Base-by-base conservation (phyloP, 2,797 vertebrate genomes). In the Takifugu ocellatus region DNA sequence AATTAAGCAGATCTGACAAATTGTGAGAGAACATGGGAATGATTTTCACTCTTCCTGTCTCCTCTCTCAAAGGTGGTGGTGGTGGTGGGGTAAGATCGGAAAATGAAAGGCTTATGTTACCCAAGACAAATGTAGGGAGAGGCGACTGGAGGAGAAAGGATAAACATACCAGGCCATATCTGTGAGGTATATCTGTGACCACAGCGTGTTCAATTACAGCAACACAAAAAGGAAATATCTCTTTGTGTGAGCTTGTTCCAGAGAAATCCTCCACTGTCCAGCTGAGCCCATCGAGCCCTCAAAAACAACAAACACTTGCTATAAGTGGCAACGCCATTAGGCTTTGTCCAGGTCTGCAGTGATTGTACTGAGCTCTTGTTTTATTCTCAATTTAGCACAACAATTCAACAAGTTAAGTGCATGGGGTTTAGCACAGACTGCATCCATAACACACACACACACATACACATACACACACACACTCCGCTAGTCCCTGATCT, bases 11-110 rank as follows among this genome's bases (percentile, higher is more conserved):
- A 79, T 78, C 61, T 61, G 65, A 77, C 66, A 57, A 75, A 77
- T 84, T 76, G 17, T 54, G 65, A 79, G 79, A 77, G 65, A 82
- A 83, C 72, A 72, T 84, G 84, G 84, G 82, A 87, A 87, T 76
- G 77, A 62, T 84, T 87, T 74, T 73, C 43, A 51, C 76, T 79
- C 77, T 78, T 83, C 64, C 76, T 72, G 68, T 53, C 62, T 78
- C 51, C 62, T 61, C 70, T 77, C 83, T 69, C 52, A 60, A 72
- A 64, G 50, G 63, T 63, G 62, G 74, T 63, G 63, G 27, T 51
- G 52, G 36, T 52, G 29, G 29, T 17, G 31, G 15, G 63, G 56
- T 0, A 15, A 9, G 24, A 21, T 48, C 58, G 63, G 70, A 72
- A 81, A 73, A 65, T 71, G 66, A 71, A 64, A 54, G 76, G 77